Evolutionary conservation across 1,140 invertebrate species (phyloP).

Genomic region (Popillia japonica): DNA sequence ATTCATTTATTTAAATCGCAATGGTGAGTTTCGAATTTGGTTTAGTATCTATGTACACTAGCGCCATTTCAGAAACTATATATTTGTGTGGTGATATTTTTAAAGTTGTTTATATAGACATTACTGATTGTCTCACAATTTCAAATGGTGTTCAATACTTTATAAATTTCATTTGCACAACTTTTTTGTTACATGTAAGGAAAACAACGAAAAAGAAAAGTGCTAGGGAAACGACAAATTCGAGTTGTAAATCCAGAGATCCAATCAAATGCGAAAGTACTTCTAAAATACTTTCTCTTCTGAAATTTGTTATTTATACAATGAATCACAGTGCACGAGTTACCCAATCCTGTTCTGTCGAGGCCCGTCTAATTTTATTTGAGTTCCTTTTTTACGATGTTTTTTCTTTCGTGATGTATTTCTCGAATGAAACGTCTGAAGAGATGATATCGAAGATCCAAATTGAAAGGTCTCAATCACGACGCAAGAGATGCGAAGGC

Average conservation of each 20-base stretch:
- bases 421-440: not conserved
- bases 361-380: slow-evolving; percentile 10
- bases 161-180: no score
- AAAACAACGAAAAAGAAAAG: not conserved
- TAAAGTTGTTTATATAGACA: no score
- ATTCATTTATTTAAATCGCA: no score
- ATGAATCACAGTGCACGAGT: not conserved
- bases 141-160: no score
- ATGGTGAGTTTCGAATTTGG: no score
- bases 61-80: no score
- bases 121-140: no score
- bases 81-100: no score
- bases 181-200: no score
- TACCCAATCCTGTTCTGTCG: not conserved
- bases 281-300: not conserved
- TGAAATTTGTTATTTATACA: slow-evolving; percentile 14
- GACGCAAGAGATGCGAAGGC: slow-evolving; percentile 2
- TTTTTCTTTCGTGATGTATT: slow-evolving; percentile 1
- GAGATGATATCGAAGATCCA: slow-evolving; percentile 5
- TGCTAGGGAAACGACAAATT: not conserved
- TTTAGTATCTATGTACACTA: no score
- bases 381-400: not conserved
- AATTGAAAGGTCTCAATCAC: slow-evolving; percentile 27
- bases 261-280: not conserved
- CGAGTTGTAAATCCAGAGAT: not conserved